Conservation (phyloP, 2,888 invertebrate species). For the Ectemnius continuus region DNA sequence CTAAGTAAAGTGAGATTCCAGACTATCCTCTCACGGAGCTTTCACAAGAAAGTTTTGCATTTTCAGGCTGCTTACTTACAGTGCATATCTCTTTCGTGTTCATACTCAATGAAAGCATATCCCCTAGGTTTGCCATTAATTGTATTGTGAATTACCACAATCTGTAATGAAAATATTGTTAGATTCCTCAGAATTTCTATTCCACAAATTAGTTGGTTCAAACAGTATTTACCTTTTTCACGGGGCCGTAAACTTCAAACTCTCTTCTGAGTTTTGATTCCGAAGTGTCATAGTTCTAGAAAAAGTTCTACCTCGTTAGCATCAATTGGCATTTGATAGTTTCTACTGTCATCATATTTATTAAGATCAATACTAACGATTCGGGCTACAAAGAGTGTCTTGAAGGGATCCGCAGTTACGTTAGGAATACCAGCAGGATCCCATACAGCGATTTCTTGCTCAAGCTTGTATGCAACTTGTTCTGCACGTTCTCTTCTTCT, state of each 20-base stretch:
- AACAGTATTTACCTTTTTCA: constrained; percentile 89
- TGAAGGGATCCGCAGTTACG: constrained; percentile 96
- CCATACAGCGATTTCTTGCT: constrained; percentile 98
- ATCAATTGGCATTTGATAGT: background rate
- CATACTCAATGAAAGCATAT: constrained; percentile 99
- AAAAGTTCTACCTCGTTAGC: constrained; percentile 24
- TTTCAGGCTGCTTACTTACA: constrained; percentile 85
- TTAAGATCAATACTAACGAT: constrained; percentile 84
- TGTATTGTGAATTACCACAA: constrained; percentile 91
- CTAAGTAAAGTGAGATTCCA: constrained; percentile 75
- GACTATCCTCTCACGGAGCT: constrained; percentile 62
- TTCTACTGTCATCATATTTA: constrained; percentile 4
- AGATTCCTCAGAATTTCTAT: background rate
- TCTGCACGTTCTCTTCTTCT: constrained; percentile 95
- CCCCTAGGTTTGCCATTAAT: constrained; percentile 96
- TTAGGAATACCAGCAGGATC: constrained; percentile 90
- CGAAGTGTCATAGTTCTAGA: constrained; percentile 98
- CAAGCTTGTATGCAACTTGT: constrained; percentile 97
- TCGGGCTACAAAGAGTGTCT: constrained; percentile 97
- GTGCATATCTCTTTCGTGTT: constrained; percentile 99
- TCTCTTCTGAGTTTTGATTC: constrained; percentile 98
- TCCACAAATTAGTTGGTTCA: background rate
- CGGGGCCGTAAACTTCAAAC: constrained; percentile 98
- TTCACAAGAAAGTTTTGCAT: constrained; percentile 47
- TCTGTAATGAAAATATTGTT: constrained; percentile 81